Base-by-base conservation (phyloP, 30 jellyfish, hydroid and myxozoan genomes). In the Aurelia coerulea region DNA sequence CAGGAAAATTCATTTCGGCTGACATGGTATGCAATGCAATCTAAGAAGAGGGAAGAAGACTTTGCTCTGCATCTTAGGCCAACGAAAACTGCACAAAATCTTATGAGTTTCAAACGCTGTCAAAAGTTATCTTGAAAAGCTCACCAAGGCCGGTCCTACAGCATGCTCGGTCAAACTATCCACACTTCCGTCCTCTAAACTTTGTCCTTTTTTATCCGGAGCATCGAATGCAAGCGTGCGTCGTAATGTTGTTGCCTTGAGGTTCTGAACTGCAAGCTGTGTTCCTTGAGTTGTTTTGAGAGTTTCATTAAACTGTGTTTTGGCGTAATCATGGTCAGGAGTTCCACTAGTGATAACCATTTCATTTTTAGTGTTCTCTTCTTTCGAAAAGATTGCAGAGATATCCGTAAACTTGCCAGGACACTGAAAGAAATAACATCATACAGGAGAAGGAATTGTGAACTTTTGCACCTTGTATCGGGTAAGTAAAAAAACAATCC, bases 251-350 rank as follows among this genome's bases (percentile, higher is more conserved):
- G 81, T 46, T 23, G 73, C 33, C 35, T 84, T 84, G 34, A 64
- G 8, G 37, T 70, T 32, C 65, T 53, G 86, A 35, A 23, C 6
- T 35, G 80, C 7, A 4, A 80, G 64, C 33, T 81, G 84, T 16
- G 63, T 8, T 5, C 12, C 9, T 29, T 53, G 58, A 10, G 23
- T 53, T 18, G 68, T 65, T 42, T 72, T 66, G 16, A 5, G 23
- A 12, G 46, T 80, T 51, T 52, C 82, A 41, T 83, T 81, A 5
- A 10, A 3, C 13, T 68, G 86, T 6, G 18, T 14, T 65, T 69
- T 88, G 60, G 98, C 96, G 54, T 86, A 92, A 69, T 86, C 96
- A 65, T 92, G 96, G 42, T 92, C 98, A 18, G 98, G 96, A n/a
- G 98, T 86, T 0, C 66, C 51, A 23, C 37, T 42, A 67, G 54